Evolutionary conservation across 2,888 invertebrate species (phyloP), one percentile per base, ranked within the genome.

Genomic region (Pollenia labialis): DNA sequence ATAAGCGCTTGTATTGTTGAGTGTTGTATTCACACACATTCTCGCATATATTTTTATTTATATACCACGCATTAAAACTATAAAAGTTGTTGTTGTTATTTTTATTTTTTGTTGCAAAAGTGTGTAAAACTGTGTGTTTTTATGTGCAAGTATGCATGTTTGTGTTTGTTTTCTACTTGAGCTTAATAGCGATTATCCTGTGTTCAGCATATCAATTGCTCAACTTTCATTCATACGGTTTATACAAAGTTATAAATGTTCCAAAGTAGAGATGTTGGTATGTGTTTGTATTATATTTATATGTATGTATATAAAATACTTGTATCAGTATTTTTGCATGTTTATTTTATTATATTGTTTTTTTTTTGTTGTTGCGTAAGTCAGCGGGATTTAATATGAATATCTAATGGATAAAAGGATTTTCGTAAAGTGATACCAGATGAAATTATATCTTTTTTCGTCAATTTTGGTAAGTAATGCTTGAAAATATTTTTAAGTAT

Each of bases 121-220:
- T 69, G 52, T 72, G 12, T 58, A 42, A 11, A 44, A 44, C 12
- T 46, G 50, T 68, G n/a, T 32, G 18, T 23, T 42, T 54, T 64
- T 48, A 18, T 50, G n/a, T 54, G 60, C 48, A 18, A 56, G n/a
- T 76, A 32, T 74, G 48, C 44, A 58, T 58, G 72, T 12, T 8
- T 60, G 60, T 68, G 56, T 76, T 71, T 81, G 54, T 80, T 74
- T 83, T 82, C 68, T 71, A 66, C 75, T 71, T 80, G 82, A 79
- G 86, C 82, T 86, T 86, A 83, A 83, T 80, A 83, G 80, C 82
- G 86, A 83, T 86, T 86, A 86, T 86, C 82, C 79, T 83, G 64
- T 86, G 80, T 83, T 86, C 82, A 83, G 86, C 86, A 86, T 86
- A 86, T 86, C 86, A 86, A 86, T 86, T 86, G 82, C 82, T 79